These are phyloP conservation scores for Synergus itoensis DNA, from an alignment of 2,888 invertebrate genomes.

Conservation along the genomic window DNA sequence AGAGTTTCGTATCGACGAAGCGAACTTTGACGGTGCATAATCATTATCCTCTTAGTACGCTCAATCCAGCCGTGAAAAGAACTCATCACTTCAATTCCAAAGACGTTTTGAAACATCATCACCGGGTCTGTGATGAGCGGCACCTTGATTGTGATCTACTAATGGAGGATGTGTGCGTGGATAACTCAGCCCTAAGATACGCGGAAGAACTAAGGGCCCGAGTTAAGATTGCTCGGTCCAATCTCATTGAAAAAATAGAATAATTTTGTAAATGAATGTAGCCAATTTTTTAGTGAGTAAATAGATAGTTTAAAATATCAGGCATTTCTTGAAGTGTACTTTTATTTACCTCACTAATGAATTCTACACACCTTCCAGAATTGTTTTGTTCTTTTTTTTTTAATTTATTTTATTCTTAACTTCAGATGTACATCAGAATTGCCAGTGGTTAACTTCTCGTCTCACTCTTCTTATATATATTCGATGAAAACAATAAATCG, in stretches of 20 bases:
- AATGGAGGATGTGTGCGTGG: constrained; percentile 67
- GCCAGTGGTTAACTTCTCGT: no score
- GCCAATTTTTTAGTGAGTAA: neutral
- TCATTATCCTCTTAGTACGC: constrained; percentile 84
- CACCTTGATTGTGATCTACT: constrained; percentile 70
- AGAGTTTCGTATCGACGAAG: constrained; percentile 85
- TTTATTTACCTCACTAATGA: neutral
- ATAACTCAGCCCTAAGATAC: constrained; percentile 68
- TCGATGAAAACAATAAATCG: neutral
- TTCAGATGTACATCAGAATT: no score
- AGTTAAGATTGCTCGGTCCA: constrained; percentile 59
- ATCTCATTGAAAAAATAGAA: constrained; percentile 56
- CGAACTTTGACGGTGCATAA: constrained; percentile 86
- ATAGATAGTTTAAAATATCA: neutral
- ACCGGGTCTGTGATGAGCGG: constrained; percentile 78
- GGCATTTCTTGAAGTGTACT: neutral
- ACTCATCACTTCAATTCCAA: constrained; percentile 81
- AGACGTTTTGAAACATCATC: constrained; percentile 85
- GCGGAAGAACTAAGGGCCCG: constrained; percentile 65
- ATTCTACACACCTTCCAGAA: no score
- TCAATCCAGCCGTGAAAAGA: constrained; percentile 80
- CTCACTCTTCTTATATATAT: neutral
- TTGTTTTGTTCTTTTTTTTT: no score
- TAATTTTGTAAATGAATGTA: constrained; percentile 18
- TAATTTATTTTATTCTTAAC: no score